Evolutionary conservation across 2,797 vertebrate genomes (phyloP), one percentile per base, ranked within the genome.

Genomic region (Mormyrops attenuatus): DNA sequence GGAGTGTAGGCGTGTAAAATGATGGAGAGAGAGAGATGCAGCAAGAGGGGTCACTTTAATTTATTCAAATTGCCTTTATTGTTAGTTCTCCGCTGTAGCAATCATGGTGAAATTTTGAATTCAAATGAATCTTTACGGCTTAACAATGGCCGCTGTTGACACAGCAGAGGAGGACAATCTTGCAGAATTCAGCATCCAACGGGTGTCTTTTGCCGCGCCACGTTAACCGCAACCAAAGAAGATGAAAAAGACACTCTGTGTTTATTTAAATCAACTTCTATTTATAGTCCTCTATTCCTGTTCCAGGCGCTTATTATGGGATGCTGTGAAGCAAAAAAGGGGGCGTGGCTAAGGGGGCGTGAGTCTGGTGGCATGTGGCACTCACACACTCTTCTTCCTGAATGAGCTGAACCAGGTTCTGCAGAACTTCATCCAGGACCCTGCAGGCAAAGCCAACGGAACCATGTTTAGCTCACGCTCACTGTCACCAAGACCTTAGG

Each of bases 371-470:
- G 34, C 15, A 15, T 34, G 84, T 30, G 26, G 52, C 13, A 89
- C 95, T 95, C 93, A 96, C 95, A 90, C 95, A 95, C 5, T 95
- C 95, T 92, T 96, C 95, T 55, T 95, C 95, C 87, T 96, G 95
- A 49, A 95, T 95, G 88, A 95, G 84, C 87, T 95, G 95, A 5
- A 95, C 95, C 53, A 95, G 91, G 85, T 94, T 95, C 88, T 95
- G 95, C 13, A 96, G 94, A 63, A 96, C 94, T 80, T 96, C 95
- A 87, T 96, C 95, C 91, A 96, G 91, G 30, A 92, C 93, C 92
- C 95, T 96, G 92, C 3, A 69, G 85, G 38, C 13, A 77, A 34
- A 80, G 57, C 20, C 52, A 2, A 34, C 0, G 85, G 30, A 30
- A 87, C 50, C 15, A 17, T 26, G 52, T 26, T 87, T 22, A 87